Evolutionary conservation across 2,888 invertebrate species (phyloP).

Genomic region (Heliothis peltigera): DNA sequence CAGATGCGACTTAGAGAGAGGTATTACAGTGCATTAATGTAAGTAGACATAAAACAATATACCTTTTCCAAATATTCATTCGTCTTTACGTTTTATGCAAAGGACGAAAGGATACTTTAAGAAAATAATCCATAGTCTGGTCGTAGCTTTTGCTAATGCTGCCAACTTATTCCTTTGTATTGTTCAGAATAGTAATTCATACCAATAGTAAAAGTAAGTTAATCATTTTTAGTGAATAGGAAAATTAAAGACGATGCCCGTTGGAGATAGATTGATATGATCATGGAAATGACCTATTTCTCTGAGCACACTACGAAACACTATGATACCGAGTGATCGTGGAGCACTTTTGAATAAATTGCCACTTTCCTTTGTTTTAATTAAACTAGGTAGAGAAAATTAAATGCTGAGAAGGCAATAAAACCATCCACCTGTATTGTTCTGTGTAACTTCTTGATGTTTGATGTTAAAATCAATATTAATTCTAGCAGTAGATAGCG

Average conservation of each 20-base stretch:
- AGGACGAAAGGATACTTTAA: not conserved
- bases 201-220: not conserved
- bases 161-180: not conserved
- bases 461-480: conserved; percentile 39
- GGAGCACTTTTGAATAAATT: not conserved
- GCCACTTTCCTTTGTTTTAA: conserved; percentile 1
- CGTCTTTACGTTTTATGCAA: not conserved
- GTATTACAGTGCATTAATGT: not conserved
- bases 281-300: not conserved
- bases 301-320: not conserved
- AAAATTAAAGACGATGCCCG: not conserved
- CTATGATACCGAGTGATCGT: not conserved
- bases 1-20: not conserved
- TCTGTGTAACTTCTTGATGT: conserved; percentile 13
- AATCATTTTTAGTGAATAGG: not conserved
- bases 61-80: too few relatives aligned
- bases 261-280: not conserved
- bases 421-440: conserved; percentile 7
- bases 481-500: conserved; percentile 8
- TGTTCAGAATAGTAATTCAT: not conserved
- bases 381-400: conserved; percentile 7
- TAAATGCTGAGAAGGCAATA: conserved; percentile 17
- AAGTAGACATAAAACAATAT: not conserved
- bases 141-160: too few relatives aligned
- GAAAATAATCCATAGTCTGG: not conserved